Evolutionary conservation across 2,888 invertebrate species (phyloP).

Genomic region (Mystacides longicornis): DNA sequence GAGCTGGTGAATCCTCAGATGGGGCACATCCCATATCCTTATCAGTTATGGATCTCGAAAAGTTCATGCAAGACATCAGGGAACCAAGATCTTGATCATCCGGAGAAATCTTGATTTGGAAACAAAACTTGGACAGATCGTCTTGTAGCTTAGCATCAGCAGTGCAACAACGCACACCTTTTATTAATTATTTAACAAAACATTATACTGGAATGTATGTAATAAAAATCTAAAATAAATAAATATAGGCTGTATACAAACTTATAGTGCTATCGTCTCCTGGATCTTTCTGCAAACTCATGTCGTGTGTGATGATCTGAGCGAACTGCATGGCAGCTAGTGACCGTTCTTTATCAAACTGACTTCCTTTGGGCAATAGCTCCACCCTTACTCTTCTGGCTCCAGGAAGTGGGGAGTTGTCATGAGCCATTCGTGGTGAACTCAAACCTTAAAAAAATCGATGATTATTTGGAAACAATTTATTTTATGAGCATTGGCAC

Average conservation of each 20-base stretch:
- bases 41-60: conserved; percentile 61
- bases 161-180: too few species aligned
- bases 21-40: conserved; percentile 56
- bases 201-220: too few species aligned
- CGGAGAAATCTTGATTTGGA: conserved; percentile 36
- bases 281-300: too few species aligned
- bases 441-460: conserved; percentile 32
- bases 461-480: too few species aligned
- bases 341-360: conserved; percentile 32
- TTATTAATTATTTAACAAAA: too few species aligned
- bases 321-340: conserved; percentile 49
- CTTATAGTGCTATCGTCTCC: too few species aligned
- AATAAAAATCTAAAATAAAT: too few species aligned
- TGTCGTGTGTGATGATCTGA: conserved; percentile 53
- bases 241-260: too few species aligned
- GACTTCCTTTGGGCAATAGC: conserved; percentile 31
- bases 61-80: conserved; percentile 61
- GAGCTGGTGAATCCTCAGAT: conserved; percentile 54
- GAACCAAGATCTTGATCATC: conserved; percentile 36
- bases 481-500: too few species aligned
- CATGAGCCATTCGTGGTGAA: conserved; percentile 32
- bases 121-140: conserved; percentile 31
- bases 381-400: conserved; percentile 32
- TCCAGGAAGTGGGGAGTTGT: conserved; percentile 33
- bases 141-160: background rate